Percentiles rank a stretch among this genome's conserved stretches.
phyloP scores from a whole-genome alignment of 2,113 vertebrate genomes.

The Dicerorhinus sumatrensis region DNA sequence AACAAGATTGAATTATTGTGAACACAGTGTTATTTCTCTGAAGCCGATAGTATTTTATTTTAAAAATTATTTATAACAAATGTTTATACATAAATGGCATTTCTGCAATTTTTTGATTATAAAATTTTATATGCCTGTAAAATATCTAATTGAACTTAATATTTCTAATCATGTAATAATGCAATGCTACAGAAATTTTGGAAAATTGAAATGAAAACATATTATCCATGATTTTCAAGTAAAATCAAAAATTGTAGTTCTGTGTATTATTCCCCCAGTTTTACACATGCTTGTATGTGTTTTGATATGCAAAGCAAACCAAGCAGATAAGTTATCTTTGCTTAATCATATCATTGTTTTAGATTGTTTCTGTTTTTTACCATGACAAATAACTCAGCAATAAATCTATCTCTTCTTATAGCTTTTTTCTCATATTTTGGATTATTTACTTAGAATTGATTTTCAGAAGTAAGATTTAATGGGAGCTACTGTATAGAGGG shows the following conservation, averaged over 20 bases:
- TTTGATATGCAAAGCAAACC: not conserved
- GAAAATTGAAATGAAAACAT: not conserved
- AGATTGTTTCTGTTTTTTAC: not conserved
- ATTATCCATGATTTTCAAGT: not conserved
- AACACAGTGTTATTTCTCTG: not conserved
- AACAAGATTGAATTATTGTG: not conserved
- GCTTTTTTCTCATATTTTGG: not conserved
- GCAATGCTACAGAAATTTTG: not conserved
- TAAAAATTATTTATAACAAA: not conserved
- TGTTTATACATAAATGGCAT: not conserved
- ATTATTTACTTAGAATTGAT: not conserved
- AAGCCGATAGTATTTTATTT: not conserved
- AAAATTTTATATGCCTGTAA: not conserved
- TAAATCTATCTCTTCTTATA: not conserved
- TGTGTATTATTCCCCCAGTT: not conserved
- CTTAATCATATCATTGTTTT: not conserved
- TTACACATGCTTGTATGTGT: not conserved
- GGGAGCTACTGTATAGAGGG: not conserved
- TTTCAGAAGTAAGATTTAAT: not conserved
- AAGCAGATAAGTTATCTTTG: not conserved
- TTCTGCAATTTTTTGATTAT: not conserved
- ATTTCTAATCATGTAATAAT: not conserved
- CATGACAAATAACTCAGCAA: not conserved
- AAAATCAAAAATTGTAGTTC: not conserved
- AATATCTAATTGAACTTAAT: not conserved